Evolutionary conservation across 2,888 invertebrate species (phyloP).

Genomic region (Polymixis lichenea): DNA sequence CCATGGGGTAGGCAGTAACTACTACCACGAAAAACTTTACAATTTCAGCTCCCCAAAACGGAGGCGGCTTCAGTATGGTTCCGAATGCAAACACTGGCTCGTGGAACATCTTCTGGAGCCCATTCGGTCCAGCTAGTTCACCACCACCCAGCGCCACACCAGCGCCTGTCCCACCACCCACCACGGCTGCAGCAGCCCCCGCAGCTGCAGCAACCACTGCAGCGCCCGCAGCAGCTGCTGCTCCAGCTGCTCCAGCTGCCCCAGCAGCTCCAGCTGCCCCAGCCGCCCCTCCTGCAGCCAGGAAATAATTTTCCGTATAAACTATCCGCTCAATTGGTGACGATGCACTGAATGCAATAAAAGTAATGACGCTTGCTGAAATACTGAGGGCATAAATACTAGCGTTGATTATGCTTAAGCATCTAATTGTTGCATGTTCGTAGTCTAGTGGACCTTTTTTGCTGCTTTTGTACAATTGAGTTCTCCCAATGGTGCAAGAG

Average conservation of each 20-base stretch:
- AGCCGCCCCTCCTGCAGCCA: conserved; percentile 51
- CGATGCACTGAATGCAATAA: background rate
- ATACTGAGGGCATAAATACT: background rate
- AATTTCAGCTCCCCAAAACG: conserved; percentile 75
- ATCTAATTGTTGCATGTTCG: too few species aligned
- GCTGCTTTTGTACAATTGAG: background rate
- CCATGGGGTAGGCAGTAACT: too few species aligned
- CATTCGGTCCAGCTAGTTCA: background rate
- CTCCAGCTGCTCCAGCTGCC: conserved; percentile 55
- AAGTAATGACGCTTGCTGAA: background rate
- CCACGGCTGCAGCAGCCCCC: conserved; percentile 5
- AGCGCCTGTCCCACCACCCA: conserved; percentile 16
- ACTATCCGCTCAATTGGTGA: conserved; percentile 19
- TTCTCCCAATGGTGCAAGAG: background rate
- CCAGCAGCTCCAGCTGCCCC: conserved; percentile 47
- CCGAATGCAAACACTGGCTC: conserved; percentile 9
- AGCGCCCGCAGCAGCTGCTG: conserved; percentile 55
- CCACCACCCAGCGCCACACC: conserved; percentile 32
- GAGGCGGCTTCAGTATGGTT: conserved; percentile 72
- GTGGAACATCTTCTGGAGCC: conserved; percentile 62
- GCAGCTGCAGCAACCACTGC: conserved; percentile 44
- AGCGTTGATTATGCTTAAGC: too few species aligned
- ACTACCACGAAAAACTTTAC: background rate
- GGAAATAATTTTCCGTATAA: conserved; percentile 29
- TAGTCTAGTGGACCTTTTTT: background rate